A percentile compares a stretch with the other conserved stretches of the same genome.
These are phyloP conservation scores for Ophonus ardosiacus DNA, from an alignment of 2,888 invertebrate species.

Conservation along the genomic window DNA sequence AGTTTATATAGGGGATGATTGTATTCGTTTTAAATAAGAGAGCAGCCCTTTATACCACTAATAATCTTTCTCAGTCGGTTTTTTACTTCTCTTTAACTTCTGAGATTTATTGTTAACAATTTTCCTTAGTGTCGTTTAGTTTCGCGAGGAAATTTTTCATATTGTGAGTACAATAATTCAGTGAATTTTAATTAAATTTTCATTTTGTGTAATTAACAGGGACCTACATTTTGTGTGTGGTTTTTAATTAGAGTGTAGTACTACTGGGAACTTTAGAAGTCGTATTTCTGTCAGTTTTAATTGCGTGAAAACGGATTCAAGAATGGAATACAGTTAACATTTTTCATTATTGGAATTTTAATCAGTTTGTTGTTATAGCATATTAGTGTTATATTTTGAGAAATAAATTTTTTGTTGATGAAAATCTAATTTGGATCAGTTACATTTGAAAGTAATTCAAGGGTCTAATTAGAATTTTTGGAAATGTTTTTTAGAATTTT, in stretches of 20 bases:
- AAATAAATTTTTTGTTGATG: no score
- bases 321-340: slow-evolving; percentile 2
- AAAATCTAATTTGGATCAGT: no score
- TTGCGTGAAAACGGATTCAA: not conserved
- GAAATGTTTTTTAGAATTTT: no score
- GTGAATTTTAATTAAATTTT: not conserved
- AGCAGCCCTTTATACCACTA: slow-evolving; percentile 42
- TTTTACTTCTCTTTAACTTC: slow-evolving; percentile 29
- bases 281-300: slow-evolving; percentile 15
- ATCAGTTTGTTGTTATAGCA: no score
- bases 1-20: slow-evolving; percentile 54
- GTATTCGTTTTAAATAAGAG: slow-evolving; percentile 50
- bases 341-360: not conserved
- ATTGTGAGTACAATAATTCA: not conserved
- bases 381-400: no score
- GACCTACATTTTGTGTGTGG: not conserved
- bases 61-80: slow-evolving; percentile 31
- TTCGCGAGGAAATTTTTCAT: slow-evolving; percentile 4
- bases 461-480: no score
- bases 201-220: slow-evolving; percentile 8
- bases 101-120: slow-evolving; percentile 16
- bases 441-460: no score
- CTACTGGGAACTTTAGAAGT: not conserved
- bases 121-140: slow-evolving; percentile 23
- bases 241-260: not conserved